These are phyloP conservation scores for Cephalopholis sonnerati DNA, from an alignment of 2,113 vertebrate genomes.

Conservation along the genomic window DNA sequence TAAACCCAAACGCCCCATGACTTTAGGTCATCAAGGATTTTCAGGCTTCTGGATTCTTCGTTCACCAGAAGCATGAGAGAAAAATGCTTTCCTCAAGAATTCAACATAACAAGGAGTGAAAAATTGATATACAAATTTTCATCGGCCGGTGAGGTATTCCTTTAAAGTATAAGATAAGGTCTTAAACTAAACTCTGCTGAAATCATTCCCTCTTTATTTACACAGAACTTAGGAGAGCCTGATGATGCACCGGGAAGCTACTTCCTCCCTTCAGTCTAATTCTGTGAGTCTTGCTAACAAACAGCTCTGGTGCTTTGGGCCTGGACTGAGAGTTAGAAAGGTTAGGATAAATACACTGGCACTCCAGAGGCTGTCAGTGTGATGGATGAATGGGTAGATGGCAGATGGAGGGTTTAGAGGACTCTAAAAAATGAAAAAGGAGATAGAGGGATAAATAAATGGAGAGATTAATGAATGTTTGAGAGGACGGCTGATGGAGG, in stretches of 20 bases:
- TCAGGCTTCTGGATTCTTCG: too few relatives aligned
- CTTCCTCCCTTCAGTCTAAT: background rate
- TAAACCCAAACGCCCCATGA: too few relatives aligned
- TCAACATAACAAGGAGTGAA: too few relatives aligned
- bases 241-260: background rate
- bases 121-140: too few relatives aligned
- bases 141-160: too few relatives aligned
- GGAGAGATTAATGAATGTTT: constrained; percentile 14
- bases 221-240: background rate
- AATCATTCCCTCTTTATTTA: background rate
- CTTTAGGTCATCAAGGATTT: too few relatives aligned
- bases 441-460: background rate
- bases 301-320: constrained; percentile 24
- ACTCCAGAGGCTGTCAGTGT: constrained; percentile 29
- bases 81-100: too few relatives aligned
- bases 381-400: constrained; percentile 50
- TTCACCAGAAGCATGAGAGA: too few relatives aligned
- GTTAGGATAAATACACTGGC: constrained; percentile 45
- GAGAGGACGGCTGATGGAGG: background rate
- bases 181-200: background rate
- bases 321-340: constrained; percentile 36
- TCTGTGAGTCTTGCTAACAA: constrained; percentile 23
- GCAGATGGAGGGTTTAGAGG: constrained; percentile 38
- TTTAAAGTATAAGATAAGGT: too few relatives aligned
- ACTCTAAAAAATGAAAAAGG: background rate